Evolutionary conservation across 2,113 vertebrate species (phyloP).

Genomic region (Andinoacara biseriatus): DNA sequence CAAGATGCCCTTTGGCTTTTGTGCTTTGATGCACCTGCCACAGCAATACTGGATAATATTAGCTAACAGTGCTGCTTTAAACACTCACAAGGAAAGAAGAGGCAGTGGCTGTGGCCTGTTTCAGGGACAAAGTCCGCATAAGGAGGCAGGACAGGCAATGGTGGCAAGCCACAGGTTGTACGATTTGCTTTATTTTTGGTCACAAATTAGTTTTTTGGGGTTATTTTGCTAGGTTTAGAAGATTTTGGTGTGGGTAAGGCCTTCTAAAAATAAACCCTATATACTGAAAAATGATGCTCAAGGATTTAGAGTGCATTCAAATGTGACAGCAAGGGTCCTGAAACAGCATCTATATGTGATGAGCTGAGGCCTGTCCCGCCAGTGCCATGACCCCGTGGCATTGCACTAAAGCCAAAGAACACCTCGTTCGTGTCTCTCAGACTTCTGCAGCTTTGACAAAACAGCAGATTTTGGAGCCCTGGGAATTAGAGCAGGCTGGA

Average conservation of each 20-base stretch:
- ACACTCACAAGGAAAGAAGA: background rate
- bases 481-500: background rate
- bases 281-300: background rate
- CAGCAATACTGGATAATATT: background rate
- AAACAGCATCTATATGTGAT: background rate
- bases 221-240: background rate
- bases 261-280: background rate
- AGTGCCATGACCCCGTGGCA: background rate
- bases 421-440: background rate
- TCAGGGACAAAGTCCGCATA: background rate
- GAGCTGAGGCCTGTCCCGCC: background rate
- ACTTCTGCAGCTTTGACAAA: slow-evolving; percentile 3
- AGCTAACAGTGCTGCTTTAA: background rate
- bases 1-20: background rate
- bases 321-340: background rate
- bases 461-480: background rate
- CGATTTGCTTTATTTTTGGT: background rate
- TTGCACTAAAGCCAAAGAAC: background rate
- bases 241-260: background rate
- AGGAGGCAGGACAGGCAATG: background rate
- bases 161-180: background rate
- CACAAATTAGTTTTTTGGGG: background rate
- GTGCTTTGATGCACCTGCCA: background rate
- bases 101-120: background rate
- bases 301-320: background rate